Conservation (phyloP, 2,113 vertebrate species). For the Sigmodon hispidus region DNA sequence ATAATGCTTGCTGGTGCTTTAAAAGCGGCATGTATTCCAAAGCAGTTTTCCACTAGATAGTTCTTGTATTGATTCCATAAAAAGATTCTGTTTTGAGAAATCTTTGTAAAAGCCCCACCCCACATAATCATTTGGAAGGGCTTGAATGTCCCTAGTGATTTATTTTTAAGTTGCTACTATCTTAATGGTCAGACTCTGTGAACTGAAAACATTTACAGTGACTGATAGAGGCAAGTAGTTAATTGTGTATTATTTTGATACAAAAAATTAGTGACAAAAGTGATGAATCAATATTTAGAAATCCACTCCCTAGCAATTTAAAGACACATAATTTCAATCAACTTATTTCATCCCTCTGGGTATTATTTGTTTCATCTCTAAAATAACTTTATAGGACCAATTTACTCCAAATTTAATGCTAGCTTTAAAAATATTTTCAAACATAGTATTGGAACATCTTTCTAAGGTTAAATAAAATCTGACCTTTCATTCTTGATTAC, state of each 20-base stretch:
- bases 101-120: neutral
- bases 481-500: neutral
- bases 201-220: slow-evolving; percentile 16
- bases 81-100: neutral
- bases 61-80: slow-evolving; percentile 21
- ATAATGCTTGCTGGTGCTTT: neutral
- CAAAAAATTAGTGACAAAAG: neutral
- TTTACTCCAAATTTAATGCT: neutral
- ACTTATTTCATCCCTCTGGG: neutral
- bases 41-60: neutral
- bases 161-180: neutral
- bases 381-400: neutral
- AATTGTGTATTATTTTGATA: neutral
- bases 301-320: neutral
- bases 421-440: slow-evolving; percentile 10
- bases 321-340: neutral
- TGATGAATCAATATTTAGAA: neutral
- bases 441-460: neutral
- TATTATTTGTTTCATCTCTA: neutral
- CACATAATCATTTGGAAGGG: neutral
- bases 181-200: neutral
- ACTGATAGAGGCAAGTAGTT: neutral
- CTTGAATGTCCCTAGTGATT: slow-evolving; percentile 1
- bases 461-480: neutral
- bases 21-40: neutral